Base-by-base conservation (phyloP, 1,140 invertebrate genomes). In the Hirudo medicinalis region DNA sequence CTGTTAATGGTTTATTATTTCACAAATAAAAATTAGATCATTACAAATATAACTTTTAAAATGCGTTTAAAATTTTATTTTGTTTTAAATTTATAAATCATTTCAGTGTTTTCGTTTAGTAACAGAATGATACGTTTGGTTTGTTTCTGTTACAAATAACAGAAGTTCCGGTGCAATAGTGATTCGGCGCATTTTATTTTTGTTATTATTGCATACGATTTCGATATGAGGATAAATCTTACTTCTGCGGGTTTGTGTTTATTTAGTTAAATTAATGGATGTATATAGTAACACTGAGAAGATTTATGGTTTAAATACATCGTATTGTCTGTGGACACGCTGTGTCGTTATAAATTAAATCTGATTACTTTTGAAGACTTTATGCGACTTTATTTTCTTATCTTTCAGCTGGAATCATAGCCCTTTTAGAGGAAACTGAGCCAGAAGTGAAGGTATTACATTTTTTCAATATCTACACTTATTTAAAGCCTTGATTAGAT, bases 351-450 rank as follows among this genome's bases (percentile, higher is more conserved):
- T 49, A 0, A 49, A 9, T 49, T 49, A 49, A 49, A 49, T 0
- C 11, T 49, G 43, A 17, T 49, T 49, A 49, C 15, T 49, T 13
- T 0, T 36, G 2, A 11, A 5, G 43, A 1, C 15, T 49, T 49
- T 49, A 49, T 49, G 11, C 15, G 43, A n/a, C n/a, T n/a, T n/a
- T n/a, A n/a, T n/a, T 49, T 49, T 49, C 43, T 17, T 17, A 49
- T 49, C 9, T 74, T 71, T 32, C 85, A 86, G 91, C 91, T 78
- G 95, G 94, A 78, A 93, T 97, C 75, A 92, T 97, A 76, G 92
- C 94, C 80, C 87, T 97, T 73, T 85, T 97, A 70, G 92, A 97
- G 81, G 94, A 97, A 81, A 89, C 90, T 40, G 90, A 91, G 83
- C 86, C 89, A 22, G 91, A 96, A 82, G 84, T 98, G 63, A 94